These are phyloP conservation scores for Melanotus villosus DNA, from an alignment of 2,888 invertebrate species.

Conservation along the genomic window DNA sequence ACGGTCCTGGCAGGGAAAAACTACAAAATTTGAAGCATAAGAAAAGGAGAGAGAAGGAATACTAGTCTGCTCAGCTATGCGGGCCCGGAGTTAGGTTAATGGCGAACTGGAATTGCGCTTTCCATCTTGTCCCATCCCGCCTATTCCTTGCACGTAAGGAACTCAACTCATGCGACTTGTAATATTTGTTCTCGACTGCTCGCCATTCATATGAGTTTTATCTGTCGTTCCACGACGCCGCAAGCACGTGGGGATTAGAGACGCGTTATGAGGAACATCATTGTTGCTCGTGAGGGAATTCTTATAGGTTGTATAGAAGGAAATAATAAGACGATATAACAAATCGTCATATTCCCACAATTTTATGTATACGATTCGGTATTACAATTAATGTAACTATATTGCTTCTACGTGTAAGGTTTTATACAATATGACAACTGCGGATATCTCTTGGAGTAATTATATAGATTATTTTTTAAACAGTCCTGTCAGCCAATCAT, in stretches of 20 bases:
- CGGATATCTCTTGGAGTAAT: too few species aligned
- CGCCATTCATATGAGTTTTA: slow-evolving; percentile 66
- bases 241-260: slow-evolving; percentile 64
- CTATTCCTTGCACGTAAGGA: slow-evolving; percentile 69
- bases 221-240: slow-evolving; percentile 64
- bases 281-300: slow-evolving; percentile 50
- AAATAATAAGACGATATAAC: slow-evolving; percentile 41
- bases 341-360: slow-evolving; percentile 33
- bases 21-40: slow-evolving; percentile 41
- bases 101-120: slow-evolving; percentile 81
- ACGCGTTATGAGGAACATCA: slow-evolving; percentile 55
- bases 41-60: slow-evolving; percentile 59
- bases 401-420: too few species aligned
- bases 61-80: slow-evolving; percentile 69
- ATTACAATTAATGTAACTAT: too few species aligned
- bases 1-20: slow-evolving; percentile 36
- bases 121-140: slow-evolving; percentile 74
- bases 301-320: slow-evolving; percentile 44
- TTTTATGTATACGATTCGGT: background rate
- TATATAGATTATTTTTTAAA: too few species aligned
- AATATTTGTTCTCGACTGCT: slow-evolving; percentile 69
- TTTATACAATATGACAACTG: too few species aligned
- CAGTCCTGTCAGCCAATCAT: too few species aligned
- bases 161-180: slow-evolving; percentile 69
- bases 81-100: slow-evolving; percentile 78